phyloP scores from a whole-genome alignment of 2,797 vertebrate species.

The Leptatherina wallacei region DNA sequence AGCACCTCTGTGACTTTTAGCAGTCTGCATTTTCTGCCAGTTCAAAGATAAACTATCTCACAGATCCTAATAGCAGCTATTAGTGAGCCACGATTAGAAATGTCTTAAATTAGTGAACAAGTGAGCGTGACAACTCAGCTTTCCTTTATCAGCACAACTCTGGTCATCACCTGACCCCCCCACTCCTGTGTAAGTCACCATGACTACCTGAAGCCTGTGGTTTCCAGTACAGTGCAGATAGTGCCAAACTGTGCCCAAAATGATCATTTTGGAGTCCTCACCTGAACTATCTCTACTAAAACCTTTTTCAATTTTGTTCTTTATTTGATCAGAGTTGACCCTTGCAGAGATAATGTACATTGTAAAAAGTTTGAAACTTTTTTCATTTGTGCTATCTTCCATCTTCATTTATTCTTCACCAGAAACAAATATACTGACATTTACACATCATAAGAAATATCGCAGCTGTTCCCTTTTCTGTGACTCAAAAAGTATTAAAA shows the following conservation, averaged over 20 bases:
- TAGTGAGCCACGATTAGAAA: conserved; percentile 61
- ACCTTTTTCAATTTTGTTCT: too few species aligned
- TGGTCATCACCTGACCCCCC: not conserved
- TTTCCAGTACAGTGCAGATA: not conserved
- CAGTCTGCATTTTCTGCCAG: conserved; percentile 26
- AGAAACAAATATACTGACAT: too few species aligned
- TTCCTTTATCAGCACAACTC: conserved; percentile 35
- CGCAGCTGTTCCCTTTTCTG: too few species aligned
- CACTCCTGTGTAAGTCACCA: not conserved
- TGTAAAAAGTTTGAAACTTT: too few species aligned
- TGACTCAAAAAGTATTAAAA: too few species aligned
- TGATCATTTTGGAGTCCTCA: not conserved
- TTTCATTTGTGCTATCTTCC: too few species aligned
- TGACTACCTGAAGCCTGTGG: not conserved
- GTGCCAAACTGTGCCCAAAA: too few species aligned
- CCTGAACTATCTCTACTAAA: too few species aligned
- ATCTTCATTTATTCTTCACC: too few species aligned
- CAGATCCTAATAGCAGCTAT: conserved; percentile 54
- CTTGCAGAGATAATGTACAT: too few species aligned
- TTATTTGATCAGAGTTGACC: too few species aligned
- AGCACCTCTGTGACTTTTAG: not conserved
- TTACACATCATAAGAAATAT: too few species aligned
- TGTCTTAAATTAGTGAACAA: conserved; percentile 55
- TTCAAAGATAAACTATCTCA: conserved; percentile 68
- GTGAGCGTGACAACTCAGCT: conserved; percentile 24